Percentiles rank a stretch among this genome's conserved stretches.
Conservation (phyloP, 2,888 invertebrate genomes). For the Chironomus riparius region DNA sequence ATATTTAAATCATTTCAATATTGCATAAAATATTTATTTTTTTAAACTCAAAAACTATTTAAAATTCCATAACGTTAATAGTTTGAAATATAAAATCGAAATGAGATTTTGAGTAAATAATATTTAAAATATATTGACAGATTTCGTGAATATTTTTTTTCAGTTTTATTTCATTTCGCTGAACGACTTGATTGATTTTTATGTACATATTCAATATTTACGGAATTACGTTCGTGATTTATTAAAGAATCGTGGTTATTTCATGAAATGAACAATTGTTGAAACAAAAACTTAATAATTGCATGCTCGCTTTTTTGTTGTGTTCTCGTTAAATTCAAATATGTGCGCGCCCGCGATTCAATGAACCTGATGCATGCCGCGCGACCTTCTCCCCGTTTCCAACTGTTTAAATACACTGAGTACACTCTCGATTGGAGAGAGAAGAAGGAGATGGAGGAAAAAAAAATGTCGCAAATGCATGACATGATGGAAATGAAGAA, state of each 20-base stretch:
- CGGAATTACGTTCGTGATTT: conserved; percentile 22
- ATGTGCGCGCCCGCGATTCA: background rate
- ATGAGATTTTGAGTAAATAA: background rate
- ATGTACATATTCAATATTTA: conserved; percentile 8
- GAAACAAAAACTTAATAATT: background rate
- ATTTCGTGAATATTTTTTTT: background rate
- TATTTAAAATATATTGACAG: background rate
- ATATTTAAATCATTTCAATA: background rate
- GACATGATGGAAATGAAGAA: too few species aligned
- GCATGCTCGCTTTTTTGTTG: background rate
- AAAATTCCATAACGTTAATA: background rate
- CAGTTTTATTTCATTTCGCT: too few species aligned
- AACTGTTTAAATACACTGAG: background rate
- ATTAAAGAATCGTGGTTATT: conserved; percentile 22
- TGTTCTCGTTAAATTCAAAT: background rate
- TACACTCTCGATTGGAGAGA: too few species aligned
- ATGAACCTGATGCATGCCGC: background rate
- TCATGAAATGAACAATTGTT: background rate
- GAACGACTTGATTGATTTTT: conserved; percentile 16
- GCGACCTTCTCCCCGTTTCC: background rate
- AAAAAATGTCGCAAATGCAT: too few species aligned
- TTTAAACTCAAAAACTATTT: background rate
- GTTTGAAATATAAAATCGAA: background rate
- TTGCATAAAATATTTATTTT: background rate
- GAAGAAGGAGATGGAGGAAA: too few species aligned